These are phyloP conservation scores for Eremobia ochroleuca DNA, from an alignment of 2,888 invertebrate species.

Conservation along the genomic window DNA sequence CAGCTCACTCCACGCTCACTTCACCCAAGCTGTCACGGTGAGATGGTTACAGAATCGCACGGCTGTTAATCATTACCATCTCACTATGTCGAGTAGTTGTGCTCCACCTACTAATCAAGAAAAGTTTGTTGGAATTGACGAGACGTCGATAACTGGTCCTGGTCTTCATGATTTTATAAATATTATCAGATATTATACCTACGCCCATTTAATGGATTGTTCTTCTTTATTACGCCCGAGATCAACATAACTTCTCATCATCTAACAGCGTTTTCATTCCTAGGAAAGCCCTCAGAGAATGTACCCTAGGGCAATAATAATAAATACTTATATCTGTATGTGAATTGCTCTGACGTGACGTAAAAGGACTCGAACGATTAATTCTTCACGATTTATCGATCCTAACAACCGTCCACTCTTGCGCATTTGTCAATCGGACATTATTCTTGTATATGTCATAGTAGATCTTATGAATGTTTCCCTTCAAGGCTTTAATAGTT, in stretches of 20 bases:
- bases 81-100: not conserved
- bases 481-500: slow-evolving; percentile 14
- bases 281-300: slow-evolving; percentile 25
- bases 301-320: slow-evolving; percentile 43
- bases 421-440: slow-evolving; percentile 53
- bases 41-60: no score
- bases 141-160: slow-evolving; percentile 19
- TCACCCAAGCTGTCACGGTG: no score
- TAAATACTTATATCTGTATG: slow-evolving; percentile 47
- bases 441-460: slow-evolving; percentile 33
- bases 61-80: slow-evolving; percentile 26
- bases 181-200: not conserved
- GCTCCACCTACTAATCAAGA: slow-evolving; percentile 12
- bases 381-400: slow-evolving; percentile 60
- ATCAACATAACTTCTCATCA: slow-evolving; percentile 26
- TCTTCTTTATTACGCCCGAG: not conserved
- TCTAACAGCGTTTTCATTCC: slow-evolving; percentile 21
- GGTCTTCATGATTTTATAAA: not conserved
- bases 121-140: not conserved
- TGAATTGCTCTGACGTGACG: slow-evolving; percentile 49
- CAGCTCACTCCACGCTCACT: no score
- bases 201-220: not conserved
- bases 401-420: slow-evolving; percentile 46
- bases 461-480: slow-evolving; percentile 30
- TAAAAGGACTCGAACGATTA: slow-evolving; percentile 58